These are phyloP conservation scores for Leptinotarsa haldemani DNA, from an alignment of 2,888 invertebrate genomes.

Conservation along the genomic window DNA sequence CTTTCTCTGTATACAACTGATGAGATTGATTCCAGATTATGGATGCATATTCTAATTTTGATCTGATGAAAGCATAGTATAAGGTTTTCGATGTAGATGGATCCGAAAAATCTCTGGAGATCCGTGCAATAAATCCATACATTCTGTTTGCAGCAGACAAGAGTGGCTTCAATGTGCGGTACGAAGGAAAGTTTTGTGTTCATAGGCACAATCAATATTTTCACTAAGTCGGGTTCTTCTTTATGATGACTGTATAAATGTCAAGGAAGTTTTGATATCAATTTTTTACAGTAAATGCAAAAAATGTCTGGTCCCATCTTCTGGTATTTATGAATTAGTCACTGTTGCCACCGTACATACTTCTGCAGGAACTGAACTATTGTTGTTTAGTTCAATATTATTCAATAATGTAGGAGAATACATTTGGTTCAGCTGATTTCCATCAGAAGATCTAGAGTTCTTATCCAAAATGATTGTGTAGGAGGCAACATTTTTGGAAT, in stretches of 20 bases:
- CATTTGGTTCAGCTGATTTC: neutral
- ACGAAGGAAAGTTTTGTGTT: no score
- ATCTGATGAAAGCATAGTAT: no score
- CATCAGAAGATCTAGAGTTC: neutral
- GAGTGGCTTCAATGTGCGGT: no score
- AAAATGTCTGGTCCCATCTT: constrained; percentile 17
- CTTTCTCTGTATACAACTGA: no score
- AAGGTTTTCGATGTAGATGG: no score
- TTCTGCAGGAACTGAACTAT: neutral
- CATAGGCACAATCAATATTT: constrained; percentile 7
- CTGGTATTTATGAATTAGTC: constrained; percentile 3
- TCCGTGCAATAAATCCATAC: no score
- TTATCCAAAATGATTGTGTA: neutral
- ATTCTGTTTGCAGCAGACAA: no score
- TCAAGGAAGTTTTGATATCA: constrained; percentile 9
- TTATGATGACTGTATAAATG: constrained; percentile 17
- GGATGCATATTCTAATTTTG: no score
- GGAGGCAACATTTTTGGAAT: neutral
- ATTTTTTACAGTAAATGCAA: constrained; percentile 12
- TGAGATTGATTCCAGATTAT: no score
- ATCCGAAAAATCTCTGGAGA: no score
- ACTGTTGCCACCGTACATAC: neutral
- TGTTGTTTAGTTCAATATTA: neutral
- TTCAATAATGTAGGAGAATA: neutral
- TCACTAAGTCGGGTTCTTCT: constrained; percentile 8